Base-by-base conservation (phyloP, 2,888 invertebrate species). In the Pinctada fucata region DNA sequence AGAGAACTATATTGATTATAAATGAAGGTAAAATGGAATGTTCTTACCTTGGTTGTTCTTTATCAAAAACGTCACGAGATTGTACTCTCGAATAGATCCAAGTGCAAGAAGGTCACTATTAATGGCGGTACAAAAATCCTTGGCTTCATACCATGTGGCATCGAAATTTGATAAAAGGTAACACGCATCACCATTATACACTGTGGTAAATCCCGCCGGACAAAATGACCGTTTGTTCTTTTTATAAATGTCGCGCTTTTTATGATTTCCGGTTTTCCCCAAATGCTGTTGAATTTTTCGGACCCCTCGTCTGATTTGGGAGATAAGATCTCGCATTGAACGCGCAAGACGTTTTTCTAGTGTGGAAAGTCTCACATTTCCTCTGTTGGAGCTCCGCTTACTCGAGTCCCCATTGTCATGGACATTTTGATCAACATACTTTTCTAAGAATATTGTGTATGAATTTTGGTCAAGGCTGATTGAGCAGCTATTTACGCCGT, bases 131-230 rank as follows among this genome's bases (percentile, higher is more conserved):
- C 91, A 91, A 81, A 86, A 89, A 65, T 89, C 89, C 47, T 87
- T 79, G 3, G 90, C 90, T 72, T 89, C 87, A 70, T 88, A 88
- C 91, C 90, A 90, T 4, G 87, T 85, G 0, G 88, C 83, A 75
- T 90, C 89, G 76, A 90, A 90, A 8, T 75, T 86, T 3, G 90
- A 88, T 63, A 91, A 84, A 79, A 88, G 74, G 69, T 90, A 91
- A 81, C 90, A 90, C 8, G 86, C 85, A 0, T 81, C 73, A 87
- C 89, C 89, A 67, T 87, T 87, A 31, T 88, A 87, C 5, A 88
- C 71, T 0, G 85, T 79, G 3, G 83, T 70, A 82, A 90, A 90
- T 10, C 88, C 87, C n/a, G 82, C 51, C 3, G 90, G 90, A 81
- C 90, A 90, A 8, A 31, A 48, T 16, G 48, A 5, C 47, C 47